Conservation (phyloP, 2,797 vertebrate genomes). For the Gambelia wislizenii region DNA sequence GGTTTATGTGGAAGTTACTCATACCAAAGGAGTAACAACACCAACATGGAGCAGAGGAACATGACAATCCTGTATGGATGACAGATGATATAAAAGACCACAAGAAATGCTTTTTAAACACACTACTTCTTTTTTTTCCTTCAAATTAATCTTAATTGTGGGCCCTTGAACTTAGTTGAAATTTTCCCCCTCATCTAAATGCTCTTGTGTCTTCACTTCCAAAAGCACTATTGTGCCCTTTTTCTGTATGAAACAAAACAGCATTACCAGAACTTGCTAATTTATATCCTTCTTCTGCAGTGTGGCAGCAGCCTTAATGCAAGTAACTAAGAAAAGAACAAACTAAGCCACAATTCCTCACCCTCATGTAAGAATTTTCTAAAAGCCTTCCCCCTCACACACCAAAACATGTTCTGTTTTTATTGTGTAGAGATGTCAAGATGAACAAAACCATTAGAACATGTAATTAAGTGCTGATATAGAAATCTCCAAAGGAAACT, state of each 20-base stretch:
- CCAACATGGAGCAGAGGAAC: not conserved
- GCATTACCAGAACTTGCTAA: not conserved
- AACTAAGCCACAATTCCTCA: constrained; percentile 39
- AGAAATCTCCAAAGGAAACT: constrained; percentile 42
- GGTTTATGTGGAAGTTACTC: not conserved
- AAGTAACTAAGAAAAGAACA: constrained; percentile 4
- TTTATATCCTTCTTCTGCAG: not conserved
- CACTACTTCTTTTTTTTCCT: not conserved
- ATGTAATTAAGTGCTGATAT: constrained; percentile 35
- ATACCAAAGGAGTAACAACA: not conserved
- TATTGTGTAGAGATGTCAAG: constrained; percentile 29
- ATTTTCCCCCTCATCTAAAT: not conserved
- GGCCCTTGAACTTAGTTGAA: not conserved
- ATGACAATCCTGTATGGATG: not conserved
- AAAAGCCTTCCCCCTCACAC: not conserved
- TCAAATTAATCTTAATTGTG: not conserved
- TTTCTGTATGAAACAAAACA: not conserved
- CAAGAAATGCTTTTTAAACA: not conserved
- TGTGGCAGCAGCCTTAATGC: too few species aligned
- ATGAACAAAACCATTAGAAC: constrained; percentile 17
- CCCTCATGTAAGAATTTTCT: constrained; percentile 24
- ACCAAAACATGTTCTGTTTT: constrained; percentile 34
- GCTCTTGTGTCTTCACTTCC: not conserved
- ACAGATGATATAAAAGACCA: not conserved
- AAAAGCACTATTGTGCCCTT: not conserved